Evolutionary conservation across 2,888 invertebrate species (phyloP).

Genomic region (Apotomis capreana): DNA sequence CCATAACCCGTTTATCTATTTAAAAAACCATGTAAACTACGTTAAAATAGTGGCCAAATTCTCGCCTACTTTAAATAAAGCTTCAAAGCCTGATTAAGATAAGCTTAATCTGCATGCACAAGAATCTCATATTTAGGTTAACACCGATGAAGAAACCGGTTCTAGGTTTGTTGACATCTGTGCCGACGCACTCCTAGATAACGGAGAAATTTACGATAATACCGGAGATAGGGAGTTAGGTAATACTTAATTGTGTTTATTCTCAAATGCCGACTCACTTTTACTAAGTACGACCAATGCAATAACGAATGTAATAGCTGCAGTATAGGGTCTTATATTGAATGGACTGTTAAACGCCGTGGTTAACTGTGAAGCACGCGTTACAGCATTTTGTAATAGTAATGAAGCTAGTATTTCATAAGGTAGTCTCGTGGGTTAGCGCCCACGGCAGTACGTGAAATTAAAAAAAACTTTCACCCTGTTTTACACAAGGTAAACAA

Average conservation of each 20-base stretch:
- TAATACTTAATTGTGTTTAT: conserved; percentile 39
- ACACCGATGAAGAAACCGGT: conserved; percentile 29
- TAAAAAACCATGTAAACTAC: conserved; percentile 4
- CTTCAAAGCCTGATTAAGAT: conserved; percentile 30
- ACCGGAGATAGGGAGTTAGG: conserved; percentile 30
- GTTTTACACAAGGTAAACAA: conserved; percentile 35
- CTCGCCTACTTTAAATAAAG: conserved; percentile 21
- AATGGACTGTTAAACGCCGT: not conserved
- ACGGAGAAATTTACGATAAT: conserved; percentile 40
- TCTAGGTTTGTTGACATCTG: conserved; percentile 39
- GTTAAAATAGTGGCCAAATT: conserved; percentile 14
- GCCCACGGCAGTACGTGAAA: conserved; percentile 37
- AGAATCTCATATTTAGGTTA: conserved; percentile 37
- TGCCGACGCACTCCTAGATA: conserved; percentile 32
- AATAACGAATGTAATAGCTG: conserved; percentile 9
- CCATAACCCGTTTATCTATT: conserved; percentile 22
- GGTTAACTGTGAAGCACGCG: conserved; percentile 27
- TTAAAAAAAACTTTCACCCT: conserved; percentile 38
- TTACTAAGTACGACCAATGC: conserved; percentile 12
- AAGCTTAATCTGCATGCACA: conserved; percentile 39
- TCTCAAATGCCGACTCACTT: conserved; percentile 30
- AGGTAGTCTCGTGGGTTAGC: conserved; percentile 26
- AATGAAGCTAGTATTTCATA: conserved; percentile 36
- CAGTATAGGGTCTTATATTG: conserved; percentile 20
- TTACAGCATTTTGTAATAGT: conserved; percentile 25